Percentiles rank a stretch among this genome's conserved stretches.
These are phyloP conservation scores for Pycnonotus jocosus DNA, from an alignment of 2,113 vertebrate genomes.

Conservation along the genomic window DNA sequence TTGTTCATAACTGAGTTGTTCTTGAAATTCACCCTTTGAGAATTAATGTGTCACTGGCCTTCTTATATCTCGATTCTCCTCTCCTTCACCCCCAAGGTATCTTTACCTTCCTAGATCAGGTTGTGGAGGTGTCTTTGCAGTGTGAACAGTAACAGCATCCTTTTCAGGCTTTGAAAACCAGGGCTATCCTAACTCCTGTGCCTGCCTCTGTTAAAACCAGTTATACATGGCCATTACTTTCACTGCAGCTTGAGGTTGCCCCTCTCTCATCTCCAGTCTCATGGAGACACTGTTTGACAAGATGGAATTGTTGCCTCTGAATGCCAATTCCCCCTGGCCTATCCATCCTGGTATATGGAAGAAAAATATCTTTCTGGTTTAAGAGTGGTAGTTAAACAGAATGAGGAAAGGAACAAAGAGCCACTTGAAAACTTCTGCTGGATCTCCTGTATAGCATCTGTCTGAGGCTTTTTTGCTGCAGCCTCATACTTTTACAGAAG, in stretches of 20 bases:
- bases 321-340: not conserved
- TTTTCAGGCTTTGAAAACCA: not conserved
- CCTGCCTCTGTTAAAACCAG: not conserved
- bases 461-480: not conserved
- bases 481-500: not conserved
- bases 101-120: not conserved
- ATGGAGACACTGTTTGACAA: not conserved
- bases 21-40: not conserved
- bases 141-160: not conserved
- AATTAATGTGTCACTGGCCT: not conserved
- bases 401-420: not conserved
- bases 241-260: not conserved
- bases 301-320: not conserved
- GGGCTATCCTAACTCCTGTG: not conserved
- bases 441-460: not conserved
- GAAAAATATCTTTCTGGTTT: not conserved
- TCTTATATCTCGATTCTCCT: not conserved
- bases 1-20: not conserved
- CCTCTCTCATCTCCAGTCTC: not conserved
- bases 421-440: not conserved
- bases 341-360: not conserved
- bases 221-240: not conserved
- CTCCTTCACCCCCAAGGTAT: rapidly evolving
- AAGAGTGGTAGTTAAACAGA: not conserved
- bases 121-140: not conserved